phyloP scores from a whole-genome alignment of 2,888 invertebrate species.

The Druceiella hillmani region DNA sequence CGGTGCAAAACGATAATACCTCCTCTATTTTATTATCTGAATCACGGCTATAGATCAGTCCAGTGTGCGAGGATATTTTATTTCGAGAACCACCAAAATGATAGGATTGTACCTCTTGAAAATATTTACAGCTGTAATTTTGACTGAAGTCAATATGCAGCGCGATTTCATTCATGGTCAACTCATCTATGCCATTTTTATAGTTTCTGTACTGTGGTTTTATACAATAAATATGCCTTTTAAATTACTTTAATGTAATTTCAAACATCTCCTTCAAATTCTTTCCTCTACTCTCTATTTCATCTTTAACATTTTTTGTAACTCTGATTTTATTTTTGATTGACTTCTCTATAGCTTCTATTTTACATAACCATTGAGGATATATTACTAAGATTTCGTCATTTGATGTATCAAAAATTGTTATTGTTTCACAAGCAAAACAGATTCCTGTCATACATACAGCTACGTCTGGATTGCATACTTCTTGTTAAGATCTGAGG shows the following conservation, averaged over 20 bases:
- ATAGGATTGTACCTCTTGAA: too few species aligned
- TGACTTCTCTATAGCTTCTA: slow-evolving; percentile 6
- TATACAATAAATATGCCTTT: not conserved
- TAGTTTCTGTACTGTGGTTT: slow-evolving; percentile 1
- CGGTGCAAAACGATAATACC: slow-evolving; percentile 8
- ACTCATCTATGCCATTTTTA: not conserved
- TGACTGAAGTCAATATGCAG: not conserved
- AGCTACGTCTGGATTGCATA: too few species aligned
- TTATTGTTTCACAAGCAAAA: too few species aligned
- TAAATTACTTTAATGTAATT: slow-evolving; percentile 1
- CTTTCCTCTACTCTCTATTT: slow-evolving; percentile 1
- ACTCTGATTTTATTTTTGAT: not conserved
- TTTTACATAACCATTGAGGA: not conserved
- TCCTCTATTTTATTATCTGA: slow-evolving; percentile 6
- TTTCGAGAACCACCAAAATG: too few species aligned
- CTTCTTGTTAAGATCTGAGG: slow-evolving; percentile 6
- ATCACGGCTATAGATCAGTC: slow-evolving; percentile 4
- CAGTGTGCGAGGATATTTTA: slow-evolving; percentile 6
- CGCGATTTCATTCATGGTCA: slow-evolving; percentile 1
- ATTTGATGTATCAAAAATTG: too few species aligned
- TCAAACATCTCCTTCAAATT: not conserved
- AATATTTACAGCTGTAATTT: slow-evolving; percentile 5
- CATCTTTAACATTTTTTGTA: slow-evolving; percentile 1
- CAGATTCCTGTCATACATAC: too few species aligned
- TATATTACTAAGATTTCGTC: slow-evolving; percentile 5